Conservation (phyloP, 1,140 invertebrate species). For the Maniola jurtina region DNA sequence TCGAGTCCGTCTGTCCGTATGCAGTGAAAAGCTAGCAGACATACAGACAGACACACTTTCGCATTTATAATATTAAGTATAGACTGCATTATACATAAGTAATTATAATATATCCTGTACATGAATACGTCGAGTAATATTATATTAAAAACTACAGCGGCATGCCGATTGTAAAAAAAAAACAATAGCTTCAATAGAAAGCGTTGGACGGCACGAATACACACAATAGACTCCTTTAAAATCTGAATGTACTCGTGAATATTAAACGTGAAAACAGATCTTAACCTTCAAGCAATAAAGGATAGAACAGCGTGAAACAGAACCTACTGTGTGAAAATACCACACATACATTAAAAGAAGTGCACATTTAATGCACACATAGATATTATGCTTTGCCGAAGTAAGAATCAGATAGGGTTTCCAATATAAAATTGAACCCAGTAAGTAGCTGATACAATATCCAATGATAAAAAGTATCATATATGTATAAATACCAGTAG, state of each 20-base stretch:
- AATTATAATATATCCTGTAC: background rate
- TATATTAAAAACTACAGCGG: constrained; percentile 6
- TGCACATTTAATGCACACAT: constrained; percentile 5
- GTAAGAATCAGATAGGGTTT: background rate
- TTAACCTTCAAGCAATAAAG: background rate
- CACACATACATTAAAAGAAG: constrained; percentile 2
- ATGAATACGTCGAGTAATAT: background rate
- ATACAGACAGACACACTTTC: too few relatives aligned
- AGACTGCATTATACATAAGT: too few relatives aligned
- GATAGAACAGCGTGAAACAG: background rate
- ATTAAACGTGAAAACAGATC: background rate
- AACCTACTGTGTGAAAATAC: constrained; percentile 3
- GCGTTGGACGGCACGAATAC: constrained; percentile 21
- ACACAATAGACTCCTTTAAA: constrained; percentile 25
- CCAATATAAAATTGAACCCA: too few relatives aligned
- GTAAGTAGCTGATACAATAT: too few relatives aligned
- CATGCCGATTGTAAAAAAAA: constrained; percentile 23
- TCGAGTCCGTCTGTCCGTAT: too few relatives aligned
- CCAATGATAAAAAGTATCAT: too few relatives aligned
- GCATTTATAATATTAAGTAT: too few relatives aligned
- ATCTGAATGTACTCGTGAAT: constrained; percentile 11
- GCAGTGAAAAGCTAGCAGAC: too few relatives aligned
- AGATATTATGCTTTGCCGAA: background rate
- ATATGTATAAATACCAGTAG: too few relatives aligned
- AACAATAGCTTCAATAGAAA: constrained; percentile 29